Base-by-base conservation (phyloP, 2,797 vertebrate genomes). In the Hippopotamyrus pictus region DNA sequence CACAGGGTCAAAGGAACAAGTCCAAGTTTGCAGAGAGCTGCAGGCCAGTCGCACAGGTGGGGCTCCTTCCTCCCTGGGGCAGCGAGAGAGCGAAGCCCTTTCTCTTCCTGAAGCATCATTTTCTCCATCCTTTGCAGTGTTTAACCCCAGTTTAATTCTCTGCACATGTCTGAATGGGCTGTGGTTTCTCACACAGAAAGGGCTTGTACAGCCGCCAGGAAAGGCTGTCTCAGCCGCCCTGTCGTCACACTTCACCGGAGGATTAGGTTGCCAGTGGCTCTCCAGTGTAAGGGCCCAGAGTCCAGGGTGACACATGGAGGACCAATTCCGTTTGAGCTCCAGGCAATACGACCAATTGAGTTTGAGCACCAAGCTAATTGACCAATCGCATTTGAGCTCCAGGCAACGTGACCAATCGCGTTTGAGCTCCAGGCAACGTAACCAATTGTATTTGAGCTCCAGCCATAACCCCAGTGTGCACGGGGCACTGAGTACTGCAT, bases 191-290 rank as follows among this genome's bases (percentile, higher is more conserved):
- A 22, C 79, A 54, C 4, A 88, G 90, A 90, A 79, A 69, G 83
- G 88, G 90, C 65, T 76, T 88, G 90, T 88, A 88, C 8, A 8
- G 50, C 90, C 89, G 92, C 91, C 91, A 92, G 90, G 88, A 90
- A 50, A 19, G 48, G 82, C 65, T 51, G 57, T 19, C 57, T 50
- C 88, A 57, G 88, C 88, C 83, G 48, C 88, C 79, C 83, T 90
- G 90, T 89, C 65, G 76, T 91, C 90, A 92, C 41, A 46, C 91
- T 91, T 91, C 90, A 90, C 88, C 91, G 90, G 91, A 79, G 83
- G 89, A 91, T 92, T 91, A 88, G 88, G 87, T 90, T 91, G 90
- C 90, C 62, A 83, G 88, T 22, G 51, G 89, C 88, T 90, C 82
- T 51, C 14, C 33, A 14, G 82, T 57, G 12, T 65, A 29, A 29